Base-by-base conservation (phyloP, 2,888 invertebrate species). In the Acronicta aceris region DNA sequence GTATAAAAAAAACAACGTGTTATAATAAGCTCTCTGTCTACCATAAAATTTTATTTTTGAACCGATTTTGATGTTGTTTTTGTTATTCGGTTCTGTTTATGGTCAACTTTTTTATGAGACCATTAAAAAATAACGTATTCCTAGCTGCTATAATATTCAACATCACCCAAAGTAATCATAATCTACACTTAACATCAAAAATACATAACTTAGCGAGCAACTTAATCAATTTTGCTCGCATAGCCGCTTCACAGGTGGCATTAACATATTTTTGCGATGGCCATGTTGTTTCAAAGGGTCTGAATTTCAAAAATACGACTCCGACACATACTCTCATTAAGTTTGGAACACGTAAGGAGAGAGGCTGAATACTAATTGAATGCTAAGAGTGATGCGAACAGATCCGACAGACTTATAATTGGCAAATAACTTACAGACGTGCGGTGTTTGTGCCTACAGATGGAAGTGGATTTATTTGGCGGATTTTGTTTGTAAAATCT, bases 341-440 rank as follows among this genome's bases (percentile, higher is more conserved):
- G 91, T 93, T 91, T 89, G 92, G 87, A 92, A 89, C 91, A 89
- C 82, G 89, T 89, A 92, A 92, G 92, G 90, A 92, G 86, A 79
- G 84, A 81, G 78, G 80, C 81, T 89, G 93, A 91, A 94, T 93
- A 90, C 91, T 93, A 93, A 94, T 92, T 90, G 87, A 85, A 84
- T 75, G 71, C 81, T 75, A 72, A 86, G 87, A 87, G 76, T 78
- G 79, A 71, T 62, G 60, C 46, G 64, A 65, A 71, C 72, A 88
- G 88, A 89, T 41, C 79, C 59, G 87, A 81, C 83, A 83, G 60
- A 59, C 42, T 57, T 58, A 59, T 76, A 76, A 73, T 78, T 74
- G 75, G 72, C 59, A 65, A 63, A 78, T 72, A 53, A 70, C 45
- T 73, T 62, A 58, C 58, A 15, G 61, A 45, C 48, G 36, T 30